Percentiles rank a stretch among this genome's conserved stretches.
Conservation (phyloP, 2,888 invertebrate species). For the Cecidostiba fungosa region DNA sequence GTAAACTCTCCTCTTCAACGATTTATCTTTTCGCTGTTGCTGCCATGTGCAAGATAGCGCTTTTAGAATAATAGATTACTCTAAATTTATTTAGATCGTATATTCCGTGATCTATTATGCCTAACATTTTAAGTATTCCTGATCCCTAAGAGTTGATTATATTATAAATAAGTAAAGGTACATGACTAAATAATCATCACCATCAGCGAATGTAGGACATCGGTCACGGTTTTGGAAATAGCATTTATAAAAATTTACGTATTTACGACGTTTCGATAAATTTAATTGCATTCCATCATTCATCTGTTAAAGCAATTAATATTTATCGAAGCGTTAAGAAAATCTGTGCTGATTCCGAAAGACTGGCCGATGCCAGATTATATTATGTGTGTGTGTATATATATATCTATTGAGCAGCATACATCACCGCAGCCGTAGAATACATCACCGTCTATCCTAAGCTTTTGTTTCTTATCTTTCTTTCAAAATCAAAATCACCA, state of each 20-base stretch:
- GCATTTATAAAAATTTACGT: background rate
- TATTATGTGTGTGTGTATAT: too few species aligned
- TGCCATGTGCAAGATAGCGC: background rate
- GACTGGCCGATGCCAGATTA: background rate
- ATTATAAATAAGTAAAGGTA: background rate
- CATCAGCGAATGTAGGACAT: background rate
- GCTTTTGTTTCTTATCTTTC: slow-evolving; percentile 29
- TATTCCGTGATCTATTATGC: background rate
- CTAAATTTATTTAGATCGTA: background rate
- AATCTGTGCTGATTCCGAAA: background rate
- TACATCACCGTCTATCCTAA: slow-evolving; percentile 9
- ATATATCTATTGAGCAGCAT: background rate
- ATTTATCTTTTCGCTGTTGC: background rate
- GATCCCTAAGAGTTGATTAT: background rate
- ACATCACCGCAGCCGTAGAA: background rate
- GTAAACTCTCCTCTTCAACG: slow-evolving; percentile 74
- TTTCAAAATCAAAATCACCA: slow-evolving; percentile 37
- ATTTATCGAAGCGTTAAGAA: background rate
- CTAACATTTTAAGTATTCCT: background rate
- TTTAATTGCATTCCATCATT: too few species aligned
- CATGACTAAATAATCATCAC: background rate
- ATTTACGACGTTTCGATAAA: too few species aligned
- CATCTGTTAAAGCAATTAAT: too few species aligned
- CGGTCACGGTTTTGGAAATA: background rate
- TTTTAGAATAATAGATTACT: background rate